Evolutionary conservation across 2,113 vertebrate genomes (phyloP), one percentile per base, ranked within the genome.

Genomic region (Saimiri boliviensis): DNA sequence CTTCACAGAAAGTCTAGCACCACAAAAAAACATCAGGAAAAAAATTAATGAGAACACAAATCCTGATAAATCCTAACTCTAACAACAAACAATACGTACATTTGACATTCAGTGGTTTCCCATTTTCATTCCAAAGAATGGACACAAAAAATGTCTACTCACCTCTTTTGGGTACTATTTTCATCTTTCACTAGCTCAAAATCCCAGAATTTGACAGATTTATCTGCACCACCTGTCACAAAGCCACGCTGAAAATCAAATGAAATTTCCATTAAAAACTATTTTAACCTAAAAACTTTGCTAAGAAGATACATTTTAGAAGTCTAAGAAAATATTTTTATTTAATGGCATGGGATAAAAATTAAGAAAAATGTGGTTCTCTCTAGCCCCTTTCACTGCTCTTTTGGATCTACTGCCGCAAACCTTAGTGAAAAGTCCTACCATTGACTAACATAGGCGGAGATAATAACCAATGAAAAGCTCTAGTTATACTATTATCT

Each of bases 131-230:
- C 23, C 71, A n/a, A 54, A 79, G 89, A 77, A 60, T 1, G 2
- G 42, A 85, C 49, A 60, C 10, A 63, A 45, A 79, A 89, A 66
- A 30, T 6, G 12, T 60, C 23, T 45, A 70, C 86, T 98, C 92
- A 99, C 99, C 99, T 99, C 94, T 98, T 99, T 79, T 99, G 99
- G n/a, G 91, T 76, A 0, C 97, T 98, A 30, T 89, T 98, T 81
- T 99, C 88, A 93, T 99, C 99, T 95, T 99, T 99, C 85, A 99
- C 98, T 94, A 99, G 98, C 96, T 99, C 99, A 98, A 99, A 99
- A 76, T 99, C 99, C 99, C 99, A 99, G 98, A 99, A 99, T 96
- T 99, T 99, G 97, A 99, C 99, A 0, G 98, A 98, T 98, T 99
- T 99, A 98, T 99, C 99, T 71, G 99, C 99, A 87, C 99, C 98